Conservation (phyloP, 1,140 invertebrate genomes). For the Ephestia elutella region DNA sequence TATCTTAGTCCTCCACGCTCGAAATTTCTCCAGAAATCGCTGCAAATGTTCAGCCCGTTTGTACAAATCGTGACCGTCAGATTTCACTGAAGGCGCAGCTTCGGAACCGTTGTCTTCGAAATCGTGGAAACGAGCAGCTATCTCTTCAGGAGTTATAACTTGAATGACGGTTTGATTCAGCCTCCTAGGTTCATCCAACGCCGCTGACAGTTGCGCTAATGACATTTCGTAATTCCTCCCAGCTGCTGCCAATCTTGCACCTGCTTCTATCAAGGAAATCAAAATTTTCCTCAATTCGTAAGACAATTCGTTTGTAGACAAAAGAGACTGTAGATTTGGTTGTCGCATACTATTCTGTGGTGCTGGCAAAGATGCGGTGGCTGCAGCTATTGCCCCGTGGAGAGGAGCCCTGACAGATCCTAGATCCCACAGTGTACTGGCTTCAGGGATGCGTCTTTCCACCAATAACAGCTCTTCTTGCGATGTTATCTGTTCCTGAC, state of each 20-base stretch:
- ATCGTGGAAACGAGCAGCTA: conserved; percentile 37
- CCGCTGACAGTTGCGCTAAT: conserved; percentile 49
- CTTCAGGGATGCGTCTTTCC: conserved; percentile 48
- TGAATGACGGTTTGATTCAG: conserved; percentile 38
- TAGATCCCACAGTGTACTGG: conserved; percentile 56
- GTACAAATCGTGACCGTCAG: conserved; percentile 26
- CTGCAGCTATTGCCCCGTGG: conserved; percentile 47
- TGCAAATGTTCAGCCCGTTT: conserved; percentile 53
- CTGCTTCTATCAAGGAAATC: conserved; percentile 61
- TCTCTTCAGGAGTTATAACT: conserved; percentile 59
- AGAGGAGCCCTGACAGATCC: conserved; percentile 55
- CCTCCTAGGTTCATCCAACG: conserved; percentile 46
- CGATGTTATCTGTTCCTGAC: conserved; percentile 48
- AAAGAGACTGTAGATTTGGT: conserved; percentile 54
- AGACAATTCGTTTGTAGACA: conserved; percentile 61
- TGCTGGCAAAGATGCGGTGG: conserved; percentile 48
- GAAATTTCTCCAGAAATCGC: conserved; percentile 56
- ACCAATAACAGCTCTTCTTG: conserved; percentile 56
- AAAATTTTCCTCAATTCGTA: conserved; percentile 58
- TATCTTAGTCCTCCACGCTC: conserved; percentile 46
- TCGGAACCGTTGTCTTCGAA: conserved; percentile 16
- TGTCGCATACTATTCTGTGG: conserved; percentile 39
- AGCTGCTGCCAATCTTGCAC: conserved; percentile 52
- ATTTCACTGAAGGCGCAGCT: conserved; percentile 10
- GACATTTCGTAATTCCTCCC: conserved; percentile 54